Conservation (phyloP, 1,140 invertebrate species). For the Drosophila guanche region DNA sequence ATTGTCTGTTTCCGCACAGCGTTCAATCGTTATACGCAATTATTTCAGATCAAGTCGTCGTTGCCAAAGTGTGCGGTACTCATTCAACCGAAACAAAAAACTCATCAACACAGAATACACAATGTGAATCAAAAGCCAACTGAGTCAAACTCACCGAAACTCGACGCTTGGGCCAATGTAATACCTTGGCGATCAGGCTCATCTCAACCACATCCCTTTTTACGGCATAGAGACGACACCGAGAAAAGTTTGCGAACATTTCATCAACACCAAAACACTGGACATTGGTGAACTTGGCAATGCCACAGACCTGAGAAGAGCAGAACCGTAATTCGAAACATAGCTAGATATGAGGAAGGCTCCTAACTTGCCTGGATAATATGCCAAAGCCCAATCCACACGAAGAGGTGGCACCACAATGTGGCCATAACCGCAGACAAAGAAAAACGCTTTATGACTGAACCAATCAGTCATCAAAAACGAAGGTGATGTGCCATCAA, state of each 20-base stretch:
- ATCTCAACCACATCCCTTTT: slow-evolving; percentile 72
- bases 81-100: neutral
- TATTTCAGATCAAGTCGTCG: too few species aligned
- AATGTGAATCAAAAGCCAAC: neutral
- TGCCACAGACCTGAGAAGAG: slow-evolving; percentile 32
- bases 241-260: slow-evolving; percentile 47
- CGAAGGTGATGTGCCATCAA: slow-evolving; percentile 6
- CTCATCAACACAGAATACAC: too few species aligned
- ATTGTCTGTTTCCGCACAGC: too few species aligned
- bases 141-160: slow-evolving; percentile 53
- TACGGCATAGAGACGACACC: slow-evolving; percentile 64
- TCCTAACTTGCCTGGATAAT: slow-evolving; percentile 51
- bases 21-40: too few species aligned
- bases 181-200: slow-evolving; percentile 40
- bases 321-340: neutral
- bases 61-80: too few species aligned
- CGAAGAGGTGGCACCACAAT: slow-evolving; percentile 14
- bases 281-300: slow-evolving; percentile 73
- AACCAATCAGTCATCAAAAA: neutral
- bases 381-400: slow-evolving; percentile 34
- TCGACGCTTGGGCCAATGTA: slow-evolving; percentile 41
- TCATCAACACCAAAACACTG: slow-evolving; percentile 52
- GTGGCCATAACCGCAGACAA: slow-evolving; percentile 27
- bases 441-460: slow-evolving; percentile 23
- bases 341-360: neutral